phyloP scores from a whole-genome alignment of 1,140 invertebrate species.

The Globodera rostochiensis region DNA sequence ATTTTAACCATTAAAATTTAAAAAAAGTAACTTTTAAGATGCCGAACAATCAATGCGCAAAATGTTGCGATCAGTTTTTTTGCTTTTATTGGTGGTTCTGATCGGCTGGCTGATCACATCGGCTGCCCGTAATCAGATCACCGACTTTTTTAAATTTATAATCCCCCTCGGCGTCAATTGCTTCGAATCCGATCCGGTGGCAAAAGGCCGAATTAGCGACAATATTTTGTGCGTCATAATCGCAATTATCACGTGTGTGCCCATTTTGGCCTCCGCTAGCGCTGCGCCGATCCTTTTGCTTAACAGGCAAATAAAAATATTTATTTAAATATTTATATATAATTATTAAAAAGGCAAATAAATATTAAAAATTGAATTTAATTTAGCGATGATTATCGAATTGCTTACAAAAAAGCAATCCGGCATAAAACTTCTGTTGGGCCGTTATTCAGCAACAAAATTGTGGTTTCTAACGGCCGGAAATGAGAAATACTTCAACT shows the following conservation, averaged over 20 bases:
- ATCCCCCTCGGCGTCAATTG: background rate
- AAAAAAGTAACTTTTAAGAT: background rate
- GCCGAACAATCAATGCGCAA: background rate
- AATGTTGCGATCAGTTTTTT: constrained; percentile 19
- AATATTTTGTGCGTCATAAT: background rate
- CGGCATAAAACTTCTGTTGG: no score
- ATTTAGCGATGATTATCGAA: background rate
- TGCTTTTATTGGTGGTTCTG: constrained; percentile 5
- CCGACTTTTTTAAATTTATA: background rate
- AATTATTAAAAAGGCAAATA: background rate
- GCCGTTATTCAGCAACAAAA: no score
- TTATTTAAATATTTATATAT: background rate
- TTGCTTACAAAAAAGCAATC: background rate
- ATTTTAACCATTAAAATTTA: background rate
- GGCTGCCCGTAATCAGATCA: constrained; percentile 2
- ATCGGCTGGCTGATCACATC: constrained; percentile 6
- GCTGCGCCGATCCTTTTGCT: background rate
- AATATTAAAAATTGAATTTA: background rate
- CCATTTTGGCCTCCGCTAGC: background rate
- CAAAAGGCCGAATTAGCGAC: background rate
- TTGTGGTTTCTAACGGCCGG: no score
- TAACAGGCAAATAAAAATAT: background rate
- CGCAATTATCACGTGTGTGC: background rate
- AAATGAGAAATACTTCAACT: no score
- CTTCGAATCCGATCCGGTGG: background rate